Percentiles rank a stretch among this genome's conserved stretches.
Evolutionary conservation across 2,113 vertebrate genomes (phyloP).

Genomic region (Ovibos moschatus): DNA sequence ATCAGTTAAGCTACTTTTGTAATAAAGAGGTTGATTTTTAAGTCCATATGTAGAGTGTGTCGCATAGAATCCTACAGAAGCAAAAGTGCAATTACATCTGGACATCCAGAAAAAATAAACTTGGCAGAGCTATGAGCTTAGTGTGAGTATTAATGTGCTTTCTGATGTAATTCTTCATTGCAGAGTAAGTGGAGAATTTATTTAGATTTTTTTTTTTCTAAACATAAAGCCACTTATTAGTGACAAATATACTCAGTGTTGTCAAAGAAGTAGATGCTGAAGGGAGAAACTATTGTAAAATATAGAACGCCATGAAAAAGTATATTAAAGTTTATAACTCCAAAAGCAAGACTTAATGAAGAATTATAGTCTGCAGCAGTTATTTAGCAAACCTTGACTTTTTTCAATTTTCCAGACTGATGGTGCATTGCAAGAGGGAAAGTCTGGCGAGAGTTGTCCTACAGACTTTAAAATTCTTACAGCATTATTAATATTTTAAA

Average conservation of each 20-base stretch:
- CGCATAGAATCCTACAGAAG: background rate
- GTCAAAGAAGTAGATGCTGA: conserved; percentile 31
- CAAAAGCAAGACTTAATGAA: conserved; percentile 71
- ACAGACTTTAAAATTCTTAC: conserved; percentile 31
- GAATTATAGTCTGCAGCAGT: conserved; percentile 55
- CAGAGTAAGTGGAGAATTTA: background rate
- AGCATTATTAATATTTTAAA: conserved; percentile 34
- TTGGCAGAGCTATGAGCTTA: background rate
- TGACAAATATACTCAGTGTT: background rate
- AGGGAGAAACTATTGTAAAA: conserved; percentile 51
- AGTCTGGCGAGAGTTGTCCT: conserved; percentile 33
- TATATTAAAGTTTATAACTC: conserved; percentile 70
- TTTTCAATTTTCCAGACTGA: conserved; percentile 77
- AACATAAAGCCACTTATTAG: background rate
- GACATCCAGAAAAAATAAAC: background rate
- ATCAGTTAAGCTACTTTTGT: background rate
- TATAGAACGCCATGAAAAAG: conserved; percentile 40
- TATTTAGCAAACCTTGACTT: conserved; percentile 70
- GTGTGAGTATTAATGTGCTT: background rate
- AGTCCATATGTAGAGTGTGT: background rate
- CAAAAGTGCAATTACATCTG: background rate
- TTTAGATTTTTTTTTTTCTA: background rate
- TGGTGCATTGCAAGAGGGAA: conserved; percentile 36
- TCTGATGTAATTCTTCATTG: background rate
- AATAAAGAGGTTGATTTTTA: background rate